Percentiles rank a stretch among this genome's conserved stretches.
Evolutionary conservation across 2,888 invertebrate species (phyloP).

Genomic region (Pseudococcus longispinus): DNA sequence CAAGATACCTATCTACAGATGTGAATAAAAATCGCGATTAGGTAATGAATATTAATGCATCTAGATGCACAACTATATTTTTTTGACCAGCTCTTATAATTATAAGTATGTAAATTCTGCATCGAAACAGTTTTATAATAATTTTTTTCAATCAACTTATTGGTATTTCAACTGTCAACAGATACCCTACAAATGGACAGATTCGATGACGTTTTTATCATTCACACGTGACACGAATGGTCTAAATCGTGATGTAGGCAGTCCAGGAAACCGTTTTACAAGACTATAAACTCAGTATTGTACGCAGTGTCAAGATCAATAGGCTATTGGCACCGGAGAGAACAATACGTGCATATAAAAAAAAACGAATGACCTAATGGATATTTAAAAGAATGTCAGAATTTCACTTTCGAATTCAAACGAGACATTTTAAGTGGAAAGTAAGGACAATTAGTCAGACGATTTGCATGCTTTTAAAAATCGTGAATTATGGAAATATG

Average conservation of each 20-base stretch:
- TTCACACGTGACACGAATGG: not conserved
- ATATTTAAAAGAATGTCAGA: not conserved
- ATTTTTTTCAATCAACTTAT: not conserved
- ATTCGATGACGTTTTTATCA: not conserved
- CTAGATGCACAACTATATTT: no score
- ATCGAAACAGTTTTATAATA: not conserved
- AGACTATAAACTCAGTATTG: not conserved
- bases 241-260: not conserved
- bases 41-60: no score
- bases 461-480: not conserved
- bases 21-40: no score
- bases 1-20: no score
- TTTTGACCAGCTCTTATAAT: no score
- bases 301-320: not conserved
- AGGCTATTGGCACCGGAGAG: not conserved
- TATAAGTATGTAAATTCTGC: no score
- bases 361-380: not conserved
- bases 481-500: not conserved
- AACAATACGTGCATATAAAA: not conserved
- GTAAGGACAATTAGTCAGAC: not conserved
- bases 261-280: not conserved
- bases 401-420: conserved; percentile 15
- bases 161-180: not conserved
- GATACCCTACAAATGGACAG: not conserved
- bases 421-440: conserved; percentile 10